Conservation (phyloP, 2,113 vertebrate species). For the Chamaetylas fuelleborni region DNA sequence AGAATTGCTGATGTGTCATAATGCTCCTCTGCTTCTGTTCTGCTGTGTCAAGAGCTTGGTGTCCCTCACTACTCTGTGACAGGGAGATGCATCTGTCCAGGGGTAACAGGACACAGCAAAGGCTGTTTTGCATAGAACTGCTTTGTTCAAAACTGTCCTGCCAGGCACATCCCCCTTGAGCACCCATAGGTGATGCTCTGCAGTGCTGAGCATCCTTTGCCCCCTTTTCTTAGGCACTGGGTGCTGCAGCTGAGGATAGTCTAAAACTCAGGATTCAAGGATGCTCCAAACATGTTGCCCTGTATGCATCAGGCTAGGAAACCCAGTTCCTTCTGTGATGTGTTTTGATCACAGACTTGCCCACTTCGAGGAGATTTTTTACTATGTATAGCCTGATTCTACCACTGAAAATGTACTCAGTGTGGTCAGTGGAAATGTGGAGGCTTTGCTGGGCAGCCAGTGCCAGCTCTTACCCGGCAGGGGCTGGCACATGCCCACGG, state of each 20-base stretch:
- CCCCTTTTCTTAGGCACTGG: not conserved
- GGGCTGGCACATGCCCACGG: not conserved
- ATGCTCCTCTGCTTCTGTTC: not conserved
- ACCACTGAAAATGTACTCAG: not conserved
- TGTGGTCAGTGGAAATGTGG: not conserved
- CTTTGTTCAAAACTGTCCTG: not conserved
- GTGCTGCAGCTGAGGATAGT: not conserved
- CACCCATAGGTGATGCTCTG: not conserved
- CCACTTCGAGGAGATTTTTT: not conserved
- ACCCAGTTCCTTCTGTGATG: not conserved
- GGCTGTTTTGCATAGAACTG: not conserved
- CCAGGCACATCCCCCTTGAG: accelerated
- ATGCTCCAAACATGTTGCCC: not conserved
- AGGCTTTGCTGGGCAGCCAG: not conserved
- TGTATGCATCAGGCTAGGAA: not conserved
- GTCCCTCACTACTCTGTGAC: not conserved
- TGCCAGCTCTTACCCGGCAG: not conserved
- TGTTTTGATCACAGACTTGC: not conserved
- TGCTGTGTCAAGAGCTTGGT: accelerated
- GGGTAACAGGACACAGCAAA: not conserved
- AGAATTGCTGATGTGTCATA: not conserved
- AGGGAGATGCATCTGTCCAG: accelerated
- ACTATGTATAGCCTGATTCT: not conserved
- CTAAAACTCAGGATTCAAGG: not conserved
- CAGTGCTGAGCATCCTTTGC: not conserved